Evolutionary conservation across 2,113 vertebrate species (phyloP), one percentile per base, ranked within the genome.

Genomic region (Raphicerus campestris): DNA sequence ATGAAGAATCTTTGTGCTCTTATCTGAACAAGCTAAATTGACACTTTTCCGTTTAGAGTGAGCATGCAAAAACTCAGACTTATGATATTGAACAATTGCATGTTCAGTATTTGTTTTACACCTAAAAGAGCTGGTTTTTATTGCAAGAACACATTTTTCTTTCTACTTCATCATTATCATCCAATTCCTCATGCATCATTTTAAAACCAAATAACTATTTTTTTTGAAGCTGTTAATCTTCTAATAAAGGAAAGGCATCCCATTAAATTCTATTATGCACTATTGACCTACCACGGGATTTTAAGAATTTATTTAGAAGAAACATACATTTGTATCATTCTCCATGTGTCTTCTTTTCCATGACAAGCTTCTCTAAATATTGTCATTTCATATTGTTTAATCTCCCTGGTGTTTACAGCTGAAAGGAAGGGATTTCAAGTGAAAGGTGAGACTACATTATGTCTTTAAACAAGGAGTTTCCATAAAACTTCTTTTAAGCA

Each of bases 221-320:
- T 85, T 85, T 88, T 78, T 55, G 30, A 92, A 53, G 20, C 14
- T 81, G 19, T 77, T 83, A 5, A 35, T 86, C 19, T 90, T 80
- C 56, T 86, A 51, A 70, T 66, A 86, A 94, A 58, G 49, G 42
- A 47, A 53, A 83, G 60, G 4, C 5, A 20, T 91, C 30, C 35
- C 56, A 45, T 73, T 92, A 87, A 82, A 53, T 91, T 91, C 49
- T 61, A 0, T 55, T 85, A 47, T 73, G n/a, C 2, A 49, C 17
- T 92, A 10, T 55, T 94, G 82, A 15, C 61, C 42, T 39, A 61
- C 47, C 22, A 53, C 30, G 93, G 88, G 56, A 78, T 87, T 63
- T 89, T 93, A 91, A 66, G 73, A 88, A 35, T 45, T 92, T 86
- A 60, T 91, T 78, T 91, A 78, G 78, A 53, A 78, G 55, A 85